phyloP scores from a whole-genome alignment of 2,113 vertebrate species.

The Xenopus laevis region DNA sequence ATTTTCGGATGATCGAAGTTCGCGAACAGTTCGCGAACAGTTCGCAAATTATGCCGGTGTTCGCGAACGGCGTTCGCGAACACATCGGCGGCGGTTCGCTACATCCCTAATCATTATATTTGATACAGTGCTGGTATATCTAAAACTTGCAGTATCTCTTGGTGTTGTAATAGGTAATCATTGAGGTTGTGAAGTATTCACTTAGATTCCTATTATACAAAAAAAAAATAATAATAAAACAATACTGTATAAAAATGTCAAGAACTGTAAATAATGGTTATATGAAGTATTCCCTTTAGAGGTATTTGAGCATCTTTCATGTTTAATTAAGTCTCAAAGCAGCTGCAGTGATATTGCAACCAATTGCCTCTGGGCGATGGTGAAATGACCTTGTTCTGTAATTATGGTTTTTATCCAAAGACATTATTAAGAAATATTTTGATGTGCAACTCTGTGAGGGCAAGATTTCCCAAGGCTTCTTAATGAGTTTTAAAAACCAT shows the following conservation, averaged over 20 bases:
- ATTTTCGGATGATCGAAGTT: too few relatives aligned
- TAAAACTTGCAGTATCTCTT: too few relatives aligned
- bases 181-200: background rate
- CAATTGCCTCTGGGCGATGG: slow-evolving; percentile 37
- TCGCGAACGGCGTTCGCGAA: too few relatives aligned
- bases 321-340: slow-evolving; percentile 45
- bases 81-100: too few relatives aligned
- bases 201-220: background rate
- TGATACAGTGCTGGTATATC: too few relatives aligned
- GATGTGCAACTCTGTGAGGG: slow-evolving; percentile 30
- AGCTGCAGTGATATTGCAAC: slow-evolving; percentile 42
- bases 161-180: too few relatives aligned
- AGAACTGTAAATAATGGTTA: slow-evolving; percentile 34
- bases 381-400: slow-evolving; percentile 42
- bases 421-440: slow-evolving; percentile 45
- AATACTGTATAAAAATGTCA: slow-evolving; percentile 22
- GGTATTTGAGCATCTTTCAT: slow-evolving; percentile 42
- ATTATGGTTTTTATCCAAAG: slow-evolving; percentile 45
- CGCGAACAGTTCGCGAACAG: too few relatives aligned
- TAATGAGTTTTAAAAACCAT: slow-evolving; percentile 25
- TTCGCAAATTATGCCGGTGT: too few relatives aligned
- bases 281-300: slow-evolving; percentile 40
- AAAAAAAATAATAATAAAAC: background rate
- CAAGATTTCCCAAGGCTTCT: slow-evolving; percentile 12
- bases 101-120: too few relatives aligned